These are phyloP conservation scores for Eubasilissa splendida DNA, from an alignment of 2,888 invertebrate genomes.

Conservation along the genomic window DNA sequence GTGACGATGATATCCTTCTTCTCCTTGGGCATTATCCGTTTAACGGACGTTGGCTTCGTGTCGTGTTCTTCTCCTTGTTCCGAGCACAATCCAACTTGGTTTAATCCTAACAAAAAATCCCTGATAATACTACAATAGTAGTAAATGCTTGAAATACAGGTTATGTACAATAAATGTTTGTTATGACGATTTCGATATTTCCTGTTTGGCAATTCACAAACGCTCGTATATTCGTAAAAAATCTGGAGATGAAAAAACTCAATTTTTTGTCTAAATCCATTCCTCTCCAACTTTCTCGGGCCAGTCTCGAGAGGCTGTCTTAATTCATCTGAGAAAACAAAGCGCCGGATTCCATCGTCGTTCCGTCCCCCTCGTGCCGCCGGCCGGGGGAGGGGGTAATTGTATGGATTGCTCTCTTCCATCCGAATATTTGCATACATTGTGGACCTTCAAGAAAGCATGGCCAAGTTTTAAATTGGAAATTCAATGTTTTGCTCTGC, in stretches of 20 bases:
- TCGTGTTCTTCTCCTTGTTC: too few relatives aligned
- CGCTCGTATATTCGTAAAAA: too few relatives aligned
- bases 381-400: not conserved
- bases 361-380: not conserved
- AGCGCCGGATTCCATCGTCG: conserved; percentile 20
- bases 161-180: too few relatives aligned
- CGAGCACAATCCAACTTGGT: too few relatives aligned
- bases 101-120: too few relatives aligned
- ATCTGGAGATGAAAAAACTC: not conserved
- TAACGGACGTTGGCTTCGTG: too few relatives aligned
- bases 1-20: too few relatives aligned
- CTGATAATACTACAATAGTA: too few relatives aligned
- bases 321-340: conserved; percentile 51
- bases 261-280: conserved; percentile 20
- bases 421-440: conserved; percentile 16
- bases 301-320: conserved; percentile 21
- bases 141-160: too few relatives aligned
- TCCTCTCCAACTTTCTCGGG: conserved; percentile 1
- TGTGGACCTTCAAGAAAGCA: conserved; percentile 2
- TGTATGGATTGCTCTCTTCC: not conserved
- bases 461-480: conserved; percentile 30
- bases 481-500: conserved; percentile 6
- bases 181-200: too few relatives aligned
- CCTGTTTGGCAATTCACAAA: too few relatives aligned
- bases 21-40: too few relatives aligned